Evolutionary conservation across 2,797 vertebrate genomes (phyloP).

Genomic region (Mormyrops boulengeri): DNA sequence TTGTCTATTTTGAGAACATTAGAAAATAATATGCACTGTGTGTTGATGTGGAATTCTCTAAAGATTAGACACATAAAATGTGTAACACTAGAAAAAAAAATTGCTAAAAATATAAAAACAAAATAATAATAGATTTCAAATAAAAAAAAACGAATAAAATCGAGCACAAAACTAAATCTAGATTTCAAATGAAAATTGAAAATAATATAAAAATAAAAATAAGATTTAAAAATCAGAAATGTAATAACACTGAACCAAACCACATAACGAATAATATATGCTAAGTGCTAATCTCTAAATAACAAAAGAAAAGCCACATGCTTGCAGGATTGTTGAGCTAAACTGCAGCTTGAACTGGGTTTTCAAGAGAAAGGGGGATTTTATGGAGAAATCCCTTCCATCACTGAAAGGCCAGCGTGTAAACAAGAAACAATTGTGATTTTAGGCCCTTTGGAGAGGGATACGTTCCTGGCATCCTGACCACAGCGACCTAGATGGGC

Average conservation of each 20-base stretch:
- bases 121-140: not conserved
- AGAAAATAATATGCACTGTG: not conserved
- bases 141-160: not conserved
- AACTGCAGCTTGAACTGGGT: not conserved
- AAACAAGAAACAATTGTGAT: not conserved
- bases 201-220: not conserved
- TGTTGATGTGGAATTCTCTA: not conserved
- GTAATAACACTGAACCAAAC: not conserved
- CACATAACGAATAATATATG: not conserved
- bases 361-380: not conserved
- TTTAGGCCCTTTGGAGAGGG: not conserved
- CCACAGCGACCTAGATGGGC: not conserved
- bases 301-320: not conserved
- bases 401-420: not conserved
- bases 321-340: not conserved
- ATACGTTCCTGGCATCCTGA: not conserved
- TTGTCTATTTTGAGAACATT: not conserved
- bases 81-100: not conserved
- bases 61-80: not conserved
- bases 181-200: not conserved
- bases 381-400: not conserved
- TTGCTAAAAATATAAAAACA: not conserved
- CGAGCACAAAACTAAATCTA: not conserved
- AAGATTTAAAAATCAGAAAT: not conserved
- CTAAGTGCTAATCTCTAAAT: not conserved